Evolutionary conservation across 1,140 invertebrate genomes (phyloP), one percentile per base, ranked within the genome.

Genomic region (Brachionus rubens): DNA sequence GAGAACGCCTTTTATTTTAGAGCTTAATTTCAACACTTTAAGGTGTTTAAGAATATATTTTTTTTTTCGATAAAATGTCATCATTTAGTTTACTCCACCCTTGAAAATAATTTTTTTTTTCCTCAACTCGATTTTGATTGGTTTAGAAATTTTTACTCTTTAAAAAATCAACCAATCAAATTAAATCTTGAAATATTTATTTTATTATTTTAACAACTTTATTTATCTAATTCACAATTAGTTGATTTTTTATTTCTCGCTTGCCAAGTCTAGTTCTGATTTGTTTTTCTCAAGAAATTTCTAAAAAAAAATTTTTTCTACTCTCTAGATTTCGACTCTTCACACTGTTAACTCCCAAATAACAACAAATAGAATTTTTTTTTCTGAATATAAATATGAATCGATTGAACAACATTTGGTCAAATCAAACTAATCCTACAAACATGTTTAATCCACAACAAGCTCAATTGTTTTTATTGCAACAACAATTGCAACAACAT

Each of bases 161-260:
- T n/a, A n/a, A n/a, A n/a, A n/a, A n/a, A n/a, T n/a, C n/a, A 54
- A 24, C 52, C 52, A 54, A 54, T 54, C 26, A n/a, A n/a, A n/a
- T n/a, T n/a, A n/a, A n/a, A n/a, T n/a, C n/a, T n/a, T 6, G 36
- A 59, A 59, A 36, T 36, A 59, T 59, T 59, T 59, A 59, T 59
- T 59, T 59, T 21, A 36, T 30, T n/a, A n/a, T 36, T 36, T 36
- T 33, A 59, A 21, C 54, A 59, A 59, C 28, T 59, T 59, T 59
- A 59, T n/a, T 59, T 33, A 59, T 59, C 54, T 59, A 59, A 59
- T 59, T 59, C 54, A 59, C 54, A 59, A 59, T 59, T 59, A 59
- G 54, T 59, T 59, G 54, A 59, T 59, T 59, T 59, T 59, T 16
- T 14, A 33, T 36, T 36, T 59, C 30, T 28, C 54, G 33, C 33